Percentiles rank a stretch among this genome's conserved stretches.
Conservation (phyloP, 2,888 invertebrate species). For the Mythimna pallens region DNA sequence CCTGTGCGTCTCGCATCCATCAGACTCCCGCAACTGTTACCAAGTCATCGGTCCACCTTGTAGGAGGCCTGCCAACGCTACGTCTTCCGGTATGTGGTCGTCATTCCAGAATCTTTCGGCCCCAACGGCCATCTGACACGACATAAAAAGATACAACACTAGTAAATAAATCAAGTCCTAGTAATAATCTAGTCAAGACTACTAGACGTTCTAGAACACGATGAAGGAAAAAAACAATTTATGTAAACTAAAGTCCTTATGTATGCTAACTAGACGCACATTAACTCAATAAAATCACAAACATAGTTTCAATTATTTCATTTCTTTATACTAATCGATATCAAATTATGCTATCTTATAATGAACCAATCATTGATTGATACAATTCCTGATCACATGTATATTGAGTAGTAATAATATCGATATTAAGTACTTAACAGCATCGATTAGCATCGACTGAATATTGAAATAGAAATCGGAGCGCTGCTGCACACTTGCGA, state of each 20-base stretch:
- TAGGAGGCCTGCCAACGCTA: too few relatives aligned
- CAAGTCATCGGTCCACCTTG: too few relatives aligned
- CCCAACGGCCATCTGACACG: too few relatives aligned
- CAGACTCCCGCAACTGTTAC: too few relatives aligned
- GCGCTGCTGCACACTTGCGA: slow-evolving; percentile 8
- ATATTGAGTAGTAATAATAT: slow-evolving; percentile 45
- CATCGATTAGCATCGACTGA: slow-evolving; percentile 44
- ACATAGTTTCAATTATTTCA: slow-evolving; percentile 31
- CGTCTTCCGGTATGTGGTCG: too few relatives aligned
- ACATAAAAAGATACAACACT: not conserved
- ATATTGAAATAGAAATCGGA: slow-evolving; percentile 36
- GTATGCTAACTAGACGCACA: slow-evolving; percentile 23
- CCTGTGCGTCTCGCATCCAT: too few relatives aligned
- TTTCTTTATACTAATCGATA: slow-evolving; percentile 34
- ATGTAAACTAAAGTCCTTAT: slow-evolving; percentile 16
- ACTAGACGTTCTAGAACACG: not conserved
- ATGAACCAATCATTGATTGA: slow-evolving; percentile 46
- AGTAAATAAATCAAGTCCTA: not conserved
- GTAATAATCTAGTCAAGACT: too few relatives aligned
- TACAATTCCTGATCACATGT: slow-evolving; percentile 42
- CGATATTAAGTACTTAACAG: slow-evolving; percentile 34
- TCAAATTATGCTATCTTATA: slow-evolving; percentile 31
- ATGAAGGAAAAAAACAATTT: not conserved
- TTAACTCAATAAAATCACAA: slow-evolving; percentile 35
- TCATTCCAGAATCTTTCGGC: too few relatives aligned